A percentile compares a stretch with the other conserved stretches of the same genome.
Conservation (phyloP, 1,140 invertebrate genomes). For the Chlorops oryzae region DNA sequence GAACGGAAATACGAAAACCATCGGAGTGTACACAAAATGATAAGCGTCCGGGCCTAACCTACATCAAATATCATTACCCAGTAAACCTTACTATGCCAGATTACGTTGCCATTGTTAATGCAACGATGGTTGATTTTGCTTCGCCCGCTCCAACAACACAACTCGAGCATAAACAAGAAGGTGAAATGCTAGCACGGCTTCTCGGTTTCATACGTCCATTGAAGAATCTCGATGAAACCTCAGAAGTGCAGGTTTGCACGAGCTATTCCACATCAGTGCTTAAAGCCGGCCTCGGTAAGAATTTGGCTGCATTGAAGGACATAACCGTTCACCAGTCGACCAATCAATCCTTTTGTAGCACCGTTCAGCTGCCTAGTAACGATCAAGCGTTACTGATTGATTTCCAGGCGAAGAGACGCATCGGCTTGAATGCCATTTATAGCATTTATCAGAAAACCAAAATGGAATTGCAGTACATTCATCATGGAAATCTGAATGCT, state of each 20-base stretch:
- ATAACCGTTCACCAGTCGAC: constrained; percentile 60
- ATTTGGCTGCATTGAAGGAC: constrained; percentile 45
- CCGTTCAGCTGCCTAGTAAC: constrained; percentile 55
- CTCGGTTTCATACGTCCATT: constrained; percentile 74
- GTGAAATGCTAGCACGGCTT: constrained; percentile 67
- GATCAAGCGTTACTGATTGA: constrained; percentile 59
- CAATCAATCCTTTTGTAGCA: constrained; percentile 58
- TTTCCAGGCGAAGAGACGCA: constrained; percentile 57
- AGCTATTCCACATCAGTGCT: constrained; percentile 62
- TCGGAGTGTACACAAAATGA: constrained; percentile 73
- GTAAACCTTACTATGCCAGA: constrained; percentile 82
- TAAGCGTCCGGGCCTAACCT: constrained; percentile 79
- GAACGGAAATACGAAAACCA: constrained; percentile 70
- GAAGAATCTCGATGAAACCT: constrained; percentile 59
- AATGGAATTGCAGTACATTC: constrained; percentile 72
- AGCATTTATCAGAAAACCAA: constrained; percentile 61
- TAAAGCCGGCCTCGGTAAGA: constrained; percentile 44
- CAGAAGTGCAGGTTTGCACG: constrained; percentile 69
- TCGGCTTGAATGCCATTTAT: constrained; percentile 33
- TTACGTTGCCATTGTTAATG: constrained; percentile 73
- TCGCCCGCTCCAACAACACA: constrained; percentile 58
- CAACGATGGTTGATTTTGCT: constrained; percentile 71
- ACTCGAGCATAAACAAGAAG: constrained; percentile 60
- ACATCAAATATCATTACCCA: constrained; percentile 79
- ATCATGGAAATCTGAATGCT: constrained; percentile 65